Conservation (phyloP, 2,113 vertebrate species). For the Seriola rivoliana region DNA sequence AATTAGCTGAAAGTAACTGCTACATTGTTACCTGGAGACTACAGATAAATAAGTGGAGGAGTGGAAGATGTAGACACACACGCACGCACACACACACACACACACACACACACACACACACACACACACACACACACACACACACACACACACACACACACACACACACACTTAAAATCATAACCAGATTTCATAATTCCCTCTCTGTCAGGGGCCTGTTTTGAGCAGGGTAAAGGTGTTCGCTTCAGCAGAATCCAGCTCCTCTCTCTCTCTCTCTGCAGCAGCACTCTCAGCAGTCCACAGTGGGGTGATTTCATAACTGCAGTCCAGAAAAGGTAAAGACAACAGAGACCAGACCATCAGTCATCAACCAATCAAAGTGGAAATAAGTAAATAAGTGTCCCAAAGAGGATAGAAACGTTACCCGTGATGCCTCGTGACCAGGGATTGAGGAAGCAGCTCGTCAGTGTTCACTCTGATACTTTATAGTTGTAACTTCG, state of each 20-base stretch:
- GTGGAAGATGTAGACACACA: background rate
- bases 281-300: conserved; percentile 28
- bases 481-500: background rate
- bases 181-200: conserved; percentile 13
- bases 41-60: background rate
- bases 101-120: conserved; percentile 3
- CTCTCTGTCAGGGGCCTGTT: conserved; percentile 25
- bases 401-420: background rate
- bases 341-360: conserved; percentile 30
- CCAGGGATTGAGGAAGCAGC: background rate
- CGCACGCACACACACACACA: background rate
- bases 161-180: background rate
- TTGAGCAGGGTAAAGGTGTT: conserved; percentile 26
- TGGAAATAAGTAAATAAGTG: conserved; percentile 18
- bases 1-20: conserved; percentile 12
- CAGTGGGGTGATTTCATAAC: conserved; percentile 46
- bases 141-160: conserved; percentile 3
- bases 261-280: conserved; percentile 10
- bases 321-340: conserved; percentile 35
- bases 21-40: background rate
- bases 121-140: background rate
- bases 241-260: conserved; percentile 39
- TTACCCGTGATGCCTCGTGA: background rate
- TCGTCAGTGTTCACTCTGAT: background rate
- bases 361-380: conserved; percentile 33